Evolutionary conservation across 2,797 vertebrate species (phyloP).

Genomic region (Sebastes goodei): DNA sequence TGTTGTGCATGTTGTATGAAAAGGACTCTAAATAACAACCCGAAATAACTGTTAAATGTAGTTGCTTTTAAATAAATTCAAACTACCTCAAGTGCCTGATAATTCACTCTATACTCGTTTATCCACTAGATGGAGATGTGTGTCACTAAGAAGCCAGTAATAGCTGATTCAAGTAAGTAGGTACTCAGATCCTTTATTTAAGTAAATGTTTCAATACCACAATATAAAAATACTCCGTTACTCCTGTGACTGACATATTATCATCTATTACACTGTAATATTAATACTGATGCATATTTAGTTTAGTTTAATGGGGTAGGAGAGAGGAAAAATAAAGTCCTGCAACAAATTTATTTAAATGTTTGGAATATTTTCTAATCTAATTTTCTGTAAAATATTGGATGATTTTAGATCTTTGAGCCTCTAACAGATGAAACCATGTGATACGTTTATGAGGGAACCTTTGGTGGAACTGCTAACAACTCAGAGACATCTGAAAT

Average conservation of each 20-base stretch:
- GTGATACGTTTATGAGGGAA: neutral
- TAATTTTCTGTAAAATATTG: neutral
- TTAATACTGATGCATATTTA: neutral
- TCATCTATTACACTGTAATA: neutral
- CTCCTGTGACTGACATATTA: neutral
- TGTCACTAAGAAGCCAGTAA: neutral
- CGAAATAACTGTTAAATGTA: neutral
- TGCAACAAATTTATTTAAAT: neutral
- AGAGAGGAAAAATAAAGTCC: neutral
- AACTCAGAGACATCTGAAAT: neutral
- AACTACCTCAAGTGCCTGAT: neutral
- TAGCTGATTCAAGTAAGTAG: neutral
- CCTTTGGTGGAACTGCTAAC: neutral
- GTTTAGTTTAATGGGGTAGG: neutral
- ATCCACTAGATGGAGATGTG: slow-evolving; percentile 67
- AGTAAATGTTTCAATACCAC: neutral
- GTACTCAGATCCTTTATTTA: neutral
- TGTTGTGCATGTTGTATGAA: neutral
- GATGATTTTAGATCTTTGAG: neutral
- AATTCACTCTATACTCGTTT: neutral
- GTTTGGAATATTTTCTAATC: neutral
- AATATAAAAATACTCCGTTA: neutral
- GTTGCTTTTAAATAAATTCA: neutral
- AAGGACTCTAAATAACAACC: neutral
- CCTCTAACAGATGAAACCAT: neutral